Conservation (phyloP, 2,888 invertebrate species). For the Parochlus steinenii region DNA sequence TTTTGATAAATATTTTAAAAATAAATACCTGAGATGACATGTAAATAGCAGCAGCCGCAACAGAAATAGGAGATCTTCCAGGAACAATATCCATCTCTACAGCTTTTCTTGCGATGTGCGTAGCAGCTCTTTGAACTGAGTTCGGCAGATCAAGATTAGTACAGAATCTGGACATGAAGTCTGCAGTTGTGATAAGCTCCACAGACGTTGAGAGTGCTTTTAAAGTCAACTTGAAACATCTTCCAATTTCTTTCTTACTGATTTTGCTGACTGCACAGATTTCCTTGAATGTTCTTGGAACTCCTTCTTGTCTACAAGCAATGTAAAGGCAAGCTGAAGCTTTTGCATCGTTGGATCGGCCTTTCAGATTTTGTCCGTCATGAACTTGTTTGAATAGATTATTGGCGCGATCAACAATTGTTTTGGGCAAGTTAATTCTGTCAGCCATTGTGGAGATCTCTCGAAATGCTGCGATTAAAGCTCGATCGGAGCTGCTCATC, state of each 20-base stretch:
- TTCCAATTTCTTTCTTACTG: constrained; percentile 96
- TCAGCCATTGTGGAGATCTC: constrained; percentile 98
- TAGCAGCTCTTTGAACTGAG: constrained; percentile 83
- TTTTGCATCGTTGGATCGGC: constrained; percentile 93
- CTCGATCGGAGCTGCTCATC: constrained; percentile 89
- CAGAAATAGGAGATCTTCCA: constrained; percentile 94
- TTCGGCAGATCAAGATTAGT: constrained; percentile 78
- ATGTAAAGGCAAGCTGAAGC: constrained; percentile 98
- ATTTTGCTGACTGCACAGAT: constrained; percentile 98
- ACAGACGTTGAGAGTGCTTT: constrained; percentile 94
- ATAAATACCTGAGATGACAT: constrained; percentile 84
- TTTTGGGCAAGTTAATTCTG: constrained; percentile 89
- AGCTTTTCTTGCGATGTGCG: constrained; percentile 90
- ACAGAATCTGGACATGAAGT: constrained; percentile 98
- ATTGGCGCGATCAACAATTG: constrained; percentile 92
- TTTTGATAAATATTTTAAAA: background rate
- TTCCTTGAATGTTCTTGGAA: constrained; percentile 97
- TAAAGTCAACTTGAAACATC: constrained; percentile 92
- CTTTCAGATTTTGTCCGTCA: constrained; percentile 89
- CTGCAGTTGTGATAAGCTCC: constrained; percentile 93
- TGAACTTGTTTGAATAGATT: constrained; percentile 97
- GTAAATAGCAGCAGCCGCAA: constrained; percentile 97
- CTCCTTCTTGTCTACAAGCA: constrained; percentile 95
- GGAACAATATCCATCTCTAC: constrained; percentile 95
- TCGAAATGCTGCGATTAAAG: constrained; percentile 87